Evolutionary conservation across 2,797 vertebrate species (phyloP).

Genomic region (Clamator glandarius): DNA sequence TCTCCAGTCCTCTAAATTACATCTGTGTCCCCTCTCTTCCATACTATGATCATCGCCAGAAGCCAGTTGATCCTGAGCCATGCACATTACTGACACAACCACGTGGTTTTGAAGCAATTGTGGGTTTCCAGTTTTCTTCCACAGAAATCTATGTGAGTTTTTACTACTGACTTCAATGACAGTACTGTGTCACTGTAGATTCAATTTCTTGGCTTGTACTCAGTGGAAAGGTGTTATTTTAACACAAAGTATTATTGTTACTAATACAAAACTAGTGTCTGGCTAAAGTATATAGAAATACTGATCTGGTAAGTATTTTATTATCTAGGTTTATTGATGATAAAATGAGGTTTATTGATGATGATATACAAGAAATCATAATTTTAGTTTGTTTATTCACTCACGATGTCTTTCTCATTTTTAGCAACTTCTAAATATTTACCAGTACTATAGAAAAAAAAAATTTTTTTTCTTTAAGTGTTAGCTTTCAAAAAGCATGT

Average conservation of each 20-base stretch:
- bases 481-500: not conserved
- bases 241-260: not conserved
- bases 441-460: not conserved
- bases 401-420: constrained; percentile 41
- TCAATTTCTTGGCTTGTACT: not conserved
- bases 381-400: not conserved
- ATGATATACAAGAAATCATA: not conserved
- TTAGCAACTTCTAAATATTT: constrained; percentile 15
- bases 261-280: not conserved
- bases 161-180: not conserved
- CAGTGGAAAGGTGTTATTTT: constrained; percentile 4
- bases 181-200: not conserved
- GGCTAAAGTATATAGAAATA: not conserved
- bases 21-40: not conserved
- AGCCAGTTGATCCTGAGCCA: not conserved
- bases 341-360: not conserved
- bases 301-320: not conserved
- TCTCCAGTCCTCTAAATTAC: not conserved
- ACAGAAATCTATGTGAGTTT: not conserved
- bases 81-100: not conserved
- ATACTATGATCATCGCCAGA: not conserved
- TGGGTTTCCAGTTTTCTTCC: not conserved
- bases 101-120: not conserved
- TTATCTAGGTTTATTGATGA: not conserved
- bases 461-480: not conserved